Base-by-base conservation (phyloP, 1,140 invertebrate species). In the Stegodyphus dumicola region DNA sequence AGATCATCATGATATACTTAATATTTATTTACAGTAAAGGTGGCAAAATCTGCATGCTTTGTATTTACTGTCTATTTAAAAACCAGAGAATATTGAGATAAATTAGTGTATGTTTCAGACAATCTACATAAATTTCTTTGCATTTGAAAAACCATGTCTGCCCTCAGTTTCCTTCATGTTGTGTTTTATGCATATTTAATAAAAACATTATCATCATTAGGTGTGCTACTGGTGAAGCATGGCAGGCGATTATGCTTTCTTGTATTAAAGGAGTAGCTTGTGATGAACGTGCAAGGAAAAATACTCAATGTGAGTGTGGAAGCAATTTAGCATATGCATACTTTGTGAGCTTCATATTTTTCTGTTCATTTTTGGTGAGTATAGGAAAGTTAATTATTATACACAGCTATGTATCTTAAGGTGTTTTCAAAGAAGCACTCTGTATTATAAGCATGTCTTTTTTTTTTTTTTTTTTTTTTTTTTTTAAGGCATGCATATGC, bases 261-360 rank as follows among this genome's bases (percentile, higher is more conserved):
- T 99, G 97, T 90, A 93, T 96, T 74, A 95, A 96, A 90, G 94
- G 93, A 64, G 93, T 93, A 83, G 92, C 92, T 52, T 98, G 96
- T 90, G 96, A 97, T 90, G 91, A 92, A 49, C 95, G 95, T 89
- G 91, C 91, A 15, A 88, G 87, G 9, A 88, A 89, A 67, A 33
- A 3, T 33, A 77, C 67, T 9, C 73, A 77, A 9, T 91, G 93
- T 56, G 90, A 91, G n/a, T 99, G 99, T 91, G 99, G 99, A 71
- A 97, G 96, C 77, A 97, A 98, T 88, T 92, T 99, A 88, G 97
- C 98, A 70, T 99, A 99, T 91, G 95, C 94, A 86, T 99, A 99
- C 92, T 99, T 99, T 92, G 97, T 99, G 83, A 98, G 97, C 66
- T 99, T 99, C 92, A 99, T 99, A 90, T 99, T 99, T 92, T 97